A percentile compares a stretch with the other conserved stretches of the same genome.
Conservation (phyloP, 2,797 vertebrate genomes). For the Alectoris magna region DNA sequence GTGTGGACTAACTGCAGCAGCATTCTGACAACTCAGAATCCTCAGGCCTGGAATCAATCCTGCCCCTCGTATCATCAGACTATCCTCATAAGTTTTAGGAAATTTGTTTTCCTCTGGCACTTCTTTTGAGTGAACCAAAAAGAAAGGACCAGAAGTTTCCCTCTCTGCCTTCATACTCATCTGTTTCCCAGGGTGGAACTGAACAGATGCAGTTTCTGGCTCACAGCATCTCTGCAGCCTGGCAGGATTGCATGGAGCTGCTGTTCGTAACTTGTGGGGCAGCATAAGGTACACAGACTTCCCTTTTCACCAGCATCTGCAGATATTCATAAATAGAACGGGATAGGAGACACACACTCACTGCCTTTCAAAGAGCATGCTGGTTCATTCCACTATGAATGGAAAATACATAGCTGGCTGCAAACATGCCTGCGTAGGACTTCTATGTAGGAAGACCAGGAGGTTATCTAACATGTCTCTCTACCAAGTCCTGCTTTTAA, state of each 20-base stretch:
- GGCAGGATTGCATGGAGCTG: slow-evolving; percentile 29
- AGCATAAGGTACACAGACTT: slow-evolving; percentile 2
- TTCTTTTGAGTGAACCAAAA: not conserved
- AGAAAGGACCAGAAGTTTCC: not conserved
- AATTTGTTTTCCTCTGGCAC: not conserved
- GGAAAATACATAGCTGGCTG: not conserved
- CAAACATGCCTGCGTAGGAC: not conserved
- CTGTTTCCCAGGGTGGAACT: not conserved
- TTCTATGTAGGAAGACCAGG: not conserved
- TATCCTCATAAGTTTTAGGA: not conserved
- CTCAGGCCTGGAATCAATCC: not conserved
- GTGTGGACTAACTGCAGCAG: not conserved
- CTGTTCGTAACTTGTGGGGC: slow-evolving; percentile 46
- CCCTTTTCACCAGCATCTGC: slow-evolving; percentile 20
- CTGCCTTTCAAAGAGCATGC: not conserved
- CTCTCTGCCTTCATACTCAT: slow-evolving; percentile 10
- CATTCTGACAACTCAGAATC: not conserved
- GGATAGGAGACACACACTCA: not conserved
- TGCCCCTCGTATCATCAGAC: not conserved
- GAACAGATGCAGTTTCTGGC: slow-evolving; percentile 50
- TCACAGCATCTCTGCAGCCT: not conserved
- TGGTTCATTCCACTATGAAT: not conserved
- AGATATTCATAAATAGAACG: slow-evolving; percentile 48
- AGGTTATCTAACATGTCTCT: not conserved
- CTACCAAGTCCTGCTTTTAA: not conserved